These are phyloP conservation scores for Synanthedon vespiformis DNA, from an alignment of 2,888 invertebrate genomes.

Conservation along the genomic window DNA sequence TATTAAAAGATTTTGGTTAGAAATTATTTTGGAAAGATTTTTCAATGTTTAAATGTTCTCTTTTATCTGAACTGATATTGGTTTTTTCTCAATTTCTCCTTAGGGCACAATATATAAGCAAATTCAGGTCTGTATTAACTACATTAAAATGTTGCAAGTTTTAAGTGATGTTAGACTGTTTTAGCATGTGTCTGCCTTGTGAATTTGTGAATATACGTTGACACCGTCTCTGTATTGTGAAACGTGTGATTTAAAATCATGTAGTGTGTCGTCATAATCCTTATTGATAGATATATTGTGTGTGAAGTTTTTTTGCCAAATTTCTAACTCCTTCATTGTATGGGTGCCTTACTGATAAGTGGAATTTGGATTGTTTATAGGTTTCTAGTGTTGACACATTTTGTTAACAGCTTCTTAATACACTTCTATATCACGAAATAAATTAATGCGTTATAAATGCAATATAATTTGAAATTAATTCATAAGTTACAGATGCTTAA, in stretches of 20 bases:
- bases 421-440: not conserved
- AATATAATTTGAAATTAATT: not conserved
- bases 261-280: not conserved
- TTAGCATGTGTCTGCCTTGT: constrained; percentile 1
- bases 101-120: constrained; percentile 69
- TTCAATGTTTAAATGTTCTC: not conserved
- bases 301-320: not conserved
- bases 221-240: not conserved
- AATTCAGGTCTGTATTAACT: constrained; percentile 66
- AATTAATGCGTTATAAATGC: too few species aligned
- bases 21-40: too few species aligned
- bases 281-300: not conserved
- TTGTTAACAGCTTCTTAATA: not conserved
- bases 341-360: not conserved
- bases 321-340: not conserved
- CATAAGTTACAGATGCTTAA: not conserved
- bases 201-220: not conserved
- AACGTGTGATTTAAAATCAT: not conserved
- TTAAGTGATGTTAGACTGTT: constrained; percentile 45
- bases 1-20: too few species aligned
- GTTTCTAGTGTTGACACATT: not conserved
- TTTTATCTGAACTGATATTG: constrained; percentile 22
- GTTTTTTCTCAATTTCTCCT: constrained; percentile 44
- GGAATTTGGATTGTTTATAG: not conserved
- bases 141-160: constrained; percentile 28